Conservation (phyloP, 2,113 vertebrate genomes). For the Asarcornis scutulata region DNA sequence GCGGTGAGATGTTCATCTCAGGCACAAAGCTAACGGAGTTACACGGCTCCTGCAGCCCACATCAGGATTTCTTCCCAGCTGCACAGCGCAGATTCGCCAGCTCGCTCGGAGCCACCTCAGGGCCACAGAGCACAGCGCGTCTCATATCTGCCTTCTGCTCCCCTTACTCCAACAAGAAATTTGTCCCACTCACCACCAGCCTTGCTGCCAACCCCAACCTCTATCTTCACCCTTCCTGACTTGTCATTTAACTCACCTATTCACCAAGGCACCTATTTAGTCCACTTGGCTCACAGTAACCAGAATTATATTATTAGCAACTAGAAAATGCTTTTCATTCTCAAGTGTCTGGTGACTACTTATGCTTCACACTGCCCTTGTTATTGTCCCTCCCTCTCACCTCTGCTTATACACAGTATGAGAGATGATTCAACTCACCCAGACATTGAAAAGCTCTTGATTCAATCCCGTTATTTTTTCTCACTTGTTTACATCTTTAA, state of each 20-base stretch:
- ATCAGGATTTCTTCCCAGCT: neutral
- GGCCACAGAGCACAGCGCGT: neutral
- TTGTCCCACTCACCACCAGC: neutral
- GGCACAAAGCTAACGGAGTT: neutral
- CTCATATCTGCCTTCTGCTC: neutral
- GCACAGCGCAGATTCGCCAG: neutral
- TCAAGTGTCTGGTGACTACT: neutral
- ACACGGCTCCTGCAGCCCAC: neutral
- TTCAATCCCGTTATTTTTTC: neutral
- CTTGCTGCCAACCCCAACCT: fast-evolving
- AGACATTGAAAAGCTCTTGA: neutral
- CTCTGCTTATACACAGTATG: neutral
- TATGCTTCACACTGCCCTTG: neutral
- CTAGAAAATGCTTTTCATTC: neutral
- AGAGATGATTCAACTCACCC: neutral
- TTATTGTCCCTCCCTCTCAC: neutral
- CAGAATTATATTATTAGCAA: neutral
- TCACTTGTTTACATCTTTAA: neutral
- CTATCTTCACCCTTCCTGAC: neutral
- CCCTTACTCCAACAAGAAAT: neutral
- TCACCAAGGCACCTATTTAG: neutral
- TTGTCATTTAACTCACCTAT: neutral
- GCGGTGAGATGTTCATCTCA: fast-evolving
- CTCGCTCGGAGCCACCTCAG: neutral
- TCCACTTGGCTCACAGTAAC: neutral